phyloP scores from a whole-genome alignment of 2,888 invertebrate genomes.

The Lysandra bellargus region DNA sequence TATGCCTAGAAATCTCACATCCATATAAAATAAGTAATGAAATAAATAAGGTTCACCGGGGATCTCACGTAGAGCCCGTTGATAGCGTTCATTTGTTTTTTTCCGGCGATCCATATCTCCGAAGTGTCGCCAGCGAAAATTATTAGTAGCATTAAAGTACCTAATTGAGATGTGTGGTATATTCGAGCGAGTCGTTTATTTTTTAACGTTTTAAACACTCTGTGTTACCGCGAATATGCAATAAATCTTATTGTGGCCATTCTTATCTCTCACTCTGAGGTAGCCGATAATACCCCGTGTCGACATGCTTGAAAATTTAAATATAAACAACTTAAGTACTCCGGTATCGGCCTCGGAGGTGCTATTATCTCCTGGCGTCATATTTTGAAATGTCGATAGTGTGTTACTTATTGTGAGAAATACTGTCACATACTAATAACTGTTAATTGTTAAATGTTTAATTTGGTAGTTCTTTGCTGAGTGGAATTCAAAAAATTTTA shows the following conservation, averaged over 20 bases:
- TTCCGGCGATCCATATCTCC: constrained; percentile 43
- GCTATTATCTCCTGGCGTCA: constrained; percentile 47
- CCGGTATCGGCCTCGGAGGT: constrained; percentile 48
- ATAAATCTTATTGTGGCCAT: constrained; percentile 73
- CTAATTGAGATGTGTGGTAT: constrained; percentile 67
- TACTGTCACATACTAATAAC: not conserved
- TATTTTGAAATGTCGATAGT: constrained; percentile 43
- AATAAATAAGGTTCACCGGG: not conserved
- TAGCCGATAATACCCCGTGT: constrained; percentile 68
- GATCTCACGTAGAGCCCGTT: not conserved
- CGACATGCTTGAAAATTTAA: constrained; percentile 66
- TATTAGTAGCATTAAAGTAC: constrained; percentile 58
- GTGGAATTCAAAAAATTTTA: not conserved
- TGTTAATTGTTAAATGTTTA: not conserved
- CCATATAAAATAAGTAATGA: not conserved
- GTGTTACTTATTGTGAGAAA: constrained; percentile 31
- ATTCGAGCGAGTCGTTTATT: constrained; percentile 56
- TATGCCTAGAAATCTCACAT: not conserved
- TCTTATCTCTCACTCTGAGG: constrained; percentile 67
- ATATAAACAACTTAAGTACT: constrained; percentile 66
- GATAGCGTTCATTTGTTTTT: constrained; percentile 29
- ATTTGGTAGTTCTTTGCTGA: not conserved
- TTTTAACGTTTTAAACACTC: constrained; percentile 54
- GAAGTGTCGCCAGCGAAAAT: constrained; percentile 43
- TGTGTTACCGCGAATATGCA: constrained; percentile 64